A percentile compares a stretch with the other conserved stretches of the same genome.
Evolutionary conservation across 2,888 invertebrate species (phyloP).

Genomic region (Icerya purchasi): DNA sequence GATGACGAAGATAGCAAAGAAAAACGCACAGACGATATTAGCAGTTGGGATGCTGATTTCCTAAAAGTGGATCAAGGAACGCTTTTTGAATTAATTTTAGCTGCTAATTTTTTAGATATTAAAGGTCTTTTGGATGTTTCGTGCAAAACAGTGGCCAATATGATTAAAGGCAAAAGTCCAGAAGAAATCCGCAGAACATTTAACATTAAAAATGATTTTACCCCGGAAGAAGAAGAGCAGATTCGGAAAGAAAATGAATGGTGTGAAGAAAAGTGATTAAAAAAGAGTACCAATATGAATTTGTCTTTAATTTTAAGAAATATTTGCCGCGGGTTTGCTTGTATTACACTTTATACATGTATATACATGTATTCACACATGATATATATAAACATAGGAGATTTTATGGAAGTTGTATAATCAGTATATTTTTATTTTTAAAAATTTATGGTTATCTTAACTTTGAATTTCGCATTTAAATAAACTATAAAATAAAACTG

Average conservation of each 20-base stretch:
- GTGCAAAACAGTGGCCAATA: constrained; percentile 94
- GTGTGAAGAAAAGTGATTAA: constrained; percentile 76
- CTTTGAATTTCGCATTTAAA: too few species aligned
- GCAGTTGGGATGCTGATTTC: constrained; percentile 98
- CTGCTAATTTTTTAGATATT: constrained; percentile 91
- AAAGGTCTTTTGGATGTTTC: constrained; percentile 89
- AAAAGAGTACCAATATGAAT: too few species aligned
- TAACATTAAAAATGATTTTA: constrained; percentile 91
- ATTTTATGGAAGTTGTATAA: too few species aligned
- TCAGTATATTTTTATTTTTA: too few species aligned
- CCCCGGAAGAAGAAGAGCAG: constrained; percentile 90
- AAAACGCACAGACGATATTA: constrained; percentile 96
- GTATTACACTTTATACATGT: too few species aligned
- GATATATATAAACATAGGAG: too few species aligned
- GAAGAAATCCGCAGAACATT: constrained; percentile 93
- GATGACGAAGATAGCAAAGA: constrained; percentile 88
- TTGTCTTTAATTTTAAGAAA: too few species aligned
- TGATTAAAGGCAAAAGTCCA: constrained; percentile 96
- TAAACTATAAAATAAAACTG: too few species aligned
- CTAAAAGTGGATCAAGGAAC: constrained; percentile 89
- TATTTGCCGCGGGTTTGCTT: too few species aligned
- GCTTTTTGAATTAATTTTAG: constrained; percentile 26
- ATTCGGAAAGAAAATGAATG: constrained; percentile 91
- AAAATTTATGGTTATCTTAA: too few species aligned
- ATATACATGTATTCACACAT: too few species aligned